Base-by-base conservation (phyloP, 1,140 invertebrate genomes). In the Drosophila asahinai region DNA sequence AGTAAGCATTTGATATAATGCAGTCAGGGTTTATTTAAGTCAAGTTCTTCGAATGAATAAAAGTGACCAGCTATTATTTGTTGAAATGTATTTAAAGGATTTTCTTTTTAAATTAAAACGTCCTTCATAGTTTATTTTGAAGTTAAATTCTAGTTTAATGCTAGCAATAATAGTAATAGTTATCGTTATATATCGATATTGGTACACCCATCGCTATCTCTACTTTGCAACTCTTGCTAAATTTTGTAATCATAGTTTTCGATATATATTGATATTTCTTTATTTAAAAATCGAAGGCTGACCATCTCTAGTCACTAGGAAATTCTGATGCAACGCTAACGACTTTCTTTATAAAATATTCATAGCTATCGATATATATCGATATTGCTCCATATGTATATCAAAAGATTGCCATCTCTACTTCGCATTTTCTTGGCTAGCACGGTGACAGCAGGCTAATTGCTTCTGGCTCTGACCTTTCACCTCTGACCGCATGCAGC, bases 401-500 rank as follows among this genome's bases (percentile, higher is more conserved):
- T 55, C 17, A 33, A 33, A 33, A 33, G 33, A 33, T 33, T 33
- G 15, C 14, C 0, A 36, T 22, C 15, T 61, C 4, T 3, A 61
- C 15, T 22, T 33, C 1, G 17, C 25, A 19, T 11, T 33, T 17
- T 52, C 15, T 17, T 33, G 36, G 36, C 36, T 0, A 54, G 14
- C 17, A 22, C 30, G 11, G 52, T 22, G 12, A 1, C 11, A 63
- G 14, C 3, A 2, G 12, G 12, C 51, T 58, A 63, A 63, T 40
- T 63, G 61, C 19, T 58, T 43, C 5, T 25, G 54, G 19, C 54
- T 40, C 55, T 25, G 19, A 45, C 33, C 61, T 40, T 58, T 59
- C 8, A 63, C 22, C 61, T 38, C 27, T 40, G 61, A 6, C 30
- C 19, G 22, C 11, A 30, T 61, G 2, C 14, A 7, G 19, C 27